Evolutionary conservation across 2,797 vertebrate genomes (phyloP).

Genomic region (Calcarius lapponicus): DNA sequence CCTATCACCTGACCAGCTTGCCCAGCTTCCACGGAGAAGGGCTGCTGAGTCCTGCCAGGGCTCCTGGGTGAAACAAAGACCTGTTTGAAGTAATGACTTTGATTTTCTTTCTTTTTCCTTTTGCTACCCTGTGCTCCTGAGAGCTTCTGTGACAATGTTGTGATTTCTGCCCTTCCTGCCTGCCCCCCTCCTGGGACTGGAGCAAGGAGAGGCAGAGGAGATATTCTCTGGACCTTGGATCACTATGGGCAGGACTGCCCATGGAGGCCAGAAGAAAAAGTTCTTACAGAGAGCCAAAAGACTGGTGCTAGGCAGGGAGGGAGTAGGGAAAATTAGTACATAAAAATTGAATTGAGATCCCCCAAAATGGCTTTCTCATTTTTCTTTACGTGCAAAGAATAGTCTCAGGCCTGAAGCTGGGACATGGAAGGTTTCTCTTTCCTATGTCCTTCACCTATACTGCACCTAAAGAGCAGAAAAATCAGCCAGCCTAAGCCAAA

Average conservation of each 20-base stretch:
- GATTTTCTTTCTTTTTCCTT: background rate
- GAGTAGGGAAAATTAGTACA: background rate
- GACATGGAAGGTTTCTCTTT: background rate
- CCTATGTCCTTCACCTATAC: background rate
- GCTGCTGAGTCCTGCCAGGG: background rate
- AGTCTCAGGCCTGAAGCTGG: background rate
- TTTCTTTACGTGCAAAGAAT: background rate
- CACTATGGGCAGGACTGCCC: background rate
- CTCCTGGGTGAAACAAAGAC: background rate
- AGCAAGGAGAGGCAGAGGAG: background rate
- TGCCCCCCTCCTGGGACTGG: background rate
- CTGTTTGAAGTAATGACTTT: background rate
- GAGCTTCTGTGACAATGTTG: fast-evolving
- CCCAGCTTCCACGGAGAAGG: background rate
- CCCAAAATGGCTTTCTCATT: background rate
- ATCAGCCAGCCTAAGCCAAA: background rate
- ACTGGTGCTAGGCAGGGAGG: background rate
- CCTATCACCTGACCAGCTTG: background rate
- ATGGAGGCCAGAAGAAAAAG: background rate
- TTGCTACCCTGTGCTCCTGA: background rate
- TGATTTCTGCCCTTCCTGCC: background rate
- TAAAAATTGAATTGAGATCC: background rate
- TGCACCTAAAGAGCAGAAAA: background rate
- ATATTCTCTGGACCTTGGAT: background rate
- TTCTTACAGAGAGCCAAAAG: background rate